Base-by-base conservation (phyloP, 2,113 vertebrate genomes). In the Gadus macrocephalus region DNA sequence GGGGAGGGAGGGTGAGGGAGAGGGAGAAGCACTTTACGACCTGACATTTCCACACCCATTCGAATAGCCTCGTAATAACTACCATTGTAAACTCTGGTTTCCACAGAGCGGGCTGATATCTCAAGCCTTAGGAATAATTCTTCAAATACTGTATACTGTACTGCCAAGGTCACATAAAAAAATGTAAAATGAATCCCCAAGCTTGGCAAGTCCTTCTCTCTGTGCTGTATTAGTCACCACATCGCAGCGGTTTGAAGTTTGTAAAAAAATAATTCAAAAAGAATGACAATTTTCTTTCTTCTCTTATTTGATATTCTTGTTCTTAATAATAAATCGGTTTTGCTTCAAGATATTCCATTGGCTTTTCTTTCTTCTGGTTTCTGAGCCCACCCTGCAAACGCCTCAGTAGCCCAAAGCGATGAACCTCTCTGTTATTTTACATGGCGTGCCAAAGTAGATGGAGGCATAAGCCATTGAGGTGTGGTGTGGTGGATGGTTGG, bases 291-390 rank as follows among this genome's bases (percentile, higher is more conserved):
- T 80, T 76, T 83, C 81, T 82, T 74, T 49, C 49, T 69, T 83
- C 81, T 83, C 79, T 89, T 87, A 84, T 92, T 92, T 93, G 85
- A 91, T 92, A 91, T 92, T 89, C 87, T 92, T 88, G 87, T 92
- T 91, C 91, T 92, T 92, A 82, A 87, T 87, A 93, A 93, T 93
- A 93, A 93, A 93, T 86, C 78, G 87, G 88, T 87, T 87, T 74
- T 85, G 88, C 89, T 91, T 90, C 86, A 72, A 90, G 90, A 89
- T 72, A 77, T 81, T 81, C 68, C 66, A 71, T 59, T 64, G 61
- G 61, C 78, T 80, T 79, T 68, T 81, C 16, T 78, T 56, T 53
- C 64, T 72, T 73, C n/a, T 55, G 20, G 61, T 49, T 49, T 49
- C 42, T 49, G 8, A 49, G 8, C 42, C 42, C 42, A 49, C 42